Evolutionary conservation across 2,113 vertebrate species (phyloP).

Genomic region (Chamaetylas fuelleborni): DNA sequence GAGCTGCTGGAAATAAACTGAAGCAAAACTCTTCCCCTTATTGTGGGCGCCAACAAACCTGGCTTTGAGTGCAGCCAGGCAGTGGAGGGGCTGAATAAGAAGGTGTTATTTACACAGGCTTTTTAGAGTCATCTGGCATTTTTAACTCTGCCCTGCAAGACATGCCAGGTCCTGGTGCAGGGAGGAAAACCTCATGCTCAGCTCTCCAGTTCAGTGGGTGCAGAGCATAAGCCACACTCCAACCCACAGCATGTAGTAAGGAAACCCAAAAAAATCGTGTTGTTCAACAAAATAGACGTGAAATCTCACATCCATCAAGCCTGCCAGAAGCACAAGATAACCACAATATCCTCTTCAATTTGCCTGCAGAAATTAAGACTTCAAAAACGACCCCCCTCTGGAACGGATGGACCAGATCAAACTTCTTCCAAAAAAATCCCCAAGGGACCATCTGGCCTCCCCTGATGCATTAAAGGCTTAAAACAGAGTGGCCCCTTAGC

Average conservation of each 20-base stretch:
- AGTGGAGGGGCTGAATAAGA: not conserved
- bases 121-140: not conserved
- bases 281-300: not conserved
- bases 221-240: fast-evolving
- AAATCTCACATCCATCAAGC: not conserved
- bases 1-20: not conserved
- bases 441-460: not conserved
- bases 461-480: not conserved
- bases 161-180: not conserved
- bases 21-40: not conserved
- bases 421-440: not conserved
- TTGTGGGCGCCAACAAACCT: not conserved
- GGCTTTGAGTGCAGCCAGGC: not conserved
- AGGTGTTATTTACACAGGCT: not conserved
- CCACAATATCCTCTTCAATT: not conserved
- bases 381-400: not conserved
- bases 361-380: not conserved
- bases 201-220: fast-evolving
- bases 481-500: not conserved
- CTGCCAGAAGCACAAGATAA: not conserved
- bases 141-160: not conserved
- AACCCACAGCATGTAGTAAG: not conserved
- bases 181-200: not conserved
- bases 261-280: not conserved
- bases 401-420: not conserved